Evolutionary conservation across 64 coral and sea anemone species (phyloP).

Genomic region (Montipora capricornis): DNA sequence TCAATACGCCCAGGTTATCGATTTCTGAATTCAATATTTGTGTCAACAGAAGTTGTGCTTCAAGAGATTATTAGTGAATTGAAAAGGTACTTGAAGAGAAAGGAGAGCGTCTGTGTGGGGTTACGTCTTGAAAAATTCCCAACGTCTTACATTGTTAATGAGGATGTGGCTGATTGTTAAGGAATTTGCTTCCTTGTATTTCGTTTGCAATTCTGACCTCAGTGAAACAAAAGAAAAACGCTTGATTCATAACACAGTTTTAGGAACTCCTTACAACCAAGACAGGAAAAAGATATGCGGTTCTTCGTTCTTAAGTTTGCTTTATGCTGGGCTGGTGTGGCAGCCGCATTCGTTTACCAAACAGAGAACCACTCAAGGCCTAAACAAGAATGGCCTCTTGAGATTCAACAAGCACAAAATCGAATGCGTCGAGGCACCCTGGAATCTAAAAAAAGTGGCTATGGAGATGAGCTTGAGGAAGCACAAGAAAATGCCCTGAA

Average conservation of each 20-base stretch:
- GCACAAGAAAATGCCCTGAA: background rate
- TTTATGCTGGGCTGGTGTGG: background rate
- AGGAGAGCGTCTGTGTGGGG: background rate
- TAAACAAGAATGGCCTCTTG: background rate
- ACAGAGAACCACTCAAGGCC: background rate
- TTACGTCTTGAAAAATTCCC: background rate
- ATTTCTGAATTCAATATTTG: background rate
- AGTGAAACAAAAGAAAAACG: background rate
- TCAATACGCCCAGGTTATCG: background rate
- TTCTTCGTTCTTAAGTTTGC: background rate
- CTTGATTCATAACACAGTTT: background rate
- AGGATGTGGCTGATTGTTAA: background rate
- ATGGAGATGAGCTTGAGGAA: background rate
- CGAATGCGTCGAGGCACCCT: background rate
- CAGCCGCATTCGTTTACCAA: background rate
- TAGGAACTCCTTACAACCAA: background rate
- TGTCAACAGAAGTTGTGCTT: background rate
- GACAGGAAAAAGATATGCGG: background rate
- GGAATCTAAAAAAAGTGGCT: background rate
- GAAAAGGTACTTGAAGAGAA: background rate
- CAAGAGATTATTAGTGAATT: background rate
- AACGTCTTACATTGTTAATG: conserved; percentile 19
- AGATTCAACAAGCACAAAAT: background rate
- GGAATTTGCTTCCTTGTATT: background rate
- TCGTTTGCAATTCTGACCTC: conserved; percentile 23